These are phyloP conservation scores for Etheostoma perlongum DNA, from an alignment of 2,797 vertebrate species.

Conservation along the genomic window DNA sequence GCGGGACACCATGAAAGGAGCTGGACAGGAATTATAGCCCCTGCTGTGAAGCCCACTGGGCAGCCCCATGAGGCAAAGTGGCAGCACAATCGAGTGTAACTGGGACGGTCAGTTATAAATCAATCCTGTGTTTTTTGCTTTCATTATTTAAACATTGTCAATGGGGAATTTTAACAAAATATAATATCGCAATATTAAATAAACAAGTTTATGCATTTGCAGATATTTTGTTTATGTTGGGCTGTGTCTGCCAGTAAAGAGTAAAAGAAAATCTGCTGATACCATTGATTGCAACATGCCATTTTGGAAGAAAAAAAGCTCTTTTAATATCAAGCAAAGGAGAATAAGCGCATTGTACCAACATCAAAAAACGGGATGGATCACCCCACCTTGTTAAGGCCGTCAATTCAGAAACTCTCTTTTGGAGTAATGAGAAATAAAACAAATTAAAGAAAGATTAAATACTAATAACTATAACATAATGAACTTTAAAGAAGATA, in stretches of 20 bases:
- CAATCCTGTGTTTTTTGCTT: not conserved
- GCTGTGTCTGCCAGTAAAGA: not conserved
- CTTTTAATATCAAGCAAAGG: not conserved
- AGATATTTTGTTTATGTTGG: not conserved
- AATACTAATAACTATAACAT: not conserved
- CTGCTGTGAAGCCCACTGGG: slow-evolving; percentile 61
- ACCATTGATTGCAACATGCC: slow-evolving; percentile 6
- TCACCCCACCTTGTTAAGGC: not conserved
- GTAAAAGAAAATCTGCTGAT: not conserved
- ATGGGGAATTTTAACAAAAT: not conserved
- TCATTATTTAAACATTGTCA: not conserved
- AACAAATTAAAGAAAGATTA: not conserved
- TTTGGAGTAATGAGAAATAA: not conserved
- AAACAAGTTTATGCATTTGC: not conserved
- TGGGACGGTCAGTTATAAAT: slow-evolving; percentile 12
- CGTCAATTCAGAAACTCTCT: not conserved
- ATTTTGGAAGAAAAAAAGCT: not conserved
- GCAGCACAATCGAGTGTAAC: not conserved
- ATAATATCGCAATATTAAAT: not conserved
- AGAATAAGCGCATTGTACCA: not conserved
- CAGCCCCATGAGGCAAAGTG: slow-evolving; percentile 18
- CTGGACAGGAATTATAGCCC: slow-evolving; percentile 56
- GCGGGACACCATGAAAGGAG: slow-evolving; percentile 43
- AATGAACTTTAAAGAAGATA: not conserved
- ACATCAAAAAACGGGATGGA: not conserved